Conservation (phyloP, 2,888 invertebrate species). For the Drosophila putrida region DNA sequence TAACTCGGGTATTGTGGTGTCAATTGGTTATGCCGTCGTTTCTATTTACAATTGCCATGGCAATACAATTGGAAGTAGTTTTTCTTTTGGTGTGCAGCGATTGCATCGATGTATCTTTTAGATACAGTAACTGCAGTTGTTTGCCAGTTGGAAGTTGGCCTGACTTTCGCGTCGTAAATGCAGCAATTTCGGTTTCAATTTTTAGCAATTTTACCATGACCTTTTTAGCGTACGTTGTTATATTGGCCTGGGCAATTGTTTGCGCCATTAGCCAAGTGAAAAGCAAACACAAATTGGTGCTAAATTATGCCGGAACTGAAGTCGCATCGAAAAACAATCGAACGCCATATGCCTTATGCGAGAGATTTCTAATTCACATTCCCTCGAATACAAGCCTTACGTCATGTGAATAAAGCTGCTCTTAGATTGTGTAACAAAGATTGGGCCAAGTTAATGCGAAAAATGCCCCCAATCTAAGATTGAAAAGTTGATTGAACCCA, state of each 20-base stretch:
- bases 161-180: conserved; percentile 73
- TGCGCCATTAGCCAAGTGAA: conserved; percentile 72
- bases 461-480: conserved; percentile 17
- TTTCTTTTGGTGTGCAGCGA: neutral
- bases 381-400: conserved; percentile 42
- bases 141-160: conserved; percentile 29
- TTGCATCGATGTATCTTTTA: conserved; percentile 48
- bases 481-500: conserved; percentile 49
- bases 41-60: conserved; percentile 58
- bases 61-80: conserved; percentile 31
- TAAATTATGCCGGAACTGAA: conserved; percentile 77
- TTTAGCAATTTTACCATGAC: conserved; percentile 76
- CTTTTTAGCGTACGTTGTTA: conserved; percentile 57
- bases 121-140: conserved; percentile 40
- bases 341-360: conserved; percentile 61
- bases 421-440: conserved; percentile 58
- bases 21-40: conserved; percentile 55
- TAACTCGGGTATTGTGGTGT: conserved; percentile 41
- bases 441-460: conserved; percentile 19
- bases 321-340: conserved; percentile 50
- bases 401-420: conserved; percentile 42
- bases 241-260: conserved; percentile 53
- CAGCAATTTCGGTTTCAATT: conserved; percentile 78
- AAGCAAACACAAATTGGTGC: conserved; percentile 80
- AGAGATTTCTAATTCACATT: conserved; percentile 30